These are phyloP conservation scores for Clarias pachynema DNA, from an alignment of 2,797 vertebrate species.

Conservation along the genomic window DNA sequence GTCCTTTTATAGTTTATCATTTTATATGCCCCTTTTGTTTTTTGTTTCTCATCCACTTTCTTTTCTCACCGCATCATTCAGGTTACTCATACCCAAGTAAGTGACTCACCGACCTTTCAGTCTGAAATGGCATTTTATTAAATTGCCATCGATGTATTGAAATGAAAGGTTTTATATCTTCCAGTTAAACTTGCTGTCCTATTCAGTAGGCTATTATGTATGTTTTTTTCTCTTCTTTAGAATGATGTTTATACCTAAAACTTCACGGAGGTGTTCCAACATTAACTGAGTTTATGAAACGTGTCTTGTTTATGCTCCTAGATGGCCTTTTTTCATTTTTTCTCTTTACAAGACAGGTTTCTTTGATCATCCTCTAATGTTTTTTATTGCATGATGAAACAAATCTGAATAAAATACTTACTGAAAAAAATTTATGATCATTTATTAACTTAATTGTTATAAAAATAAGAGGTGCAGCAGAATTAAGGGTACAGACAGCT, in stretches of 20 bases:
- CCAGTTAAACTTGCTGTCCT: not conserved
- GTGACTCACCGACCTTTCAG: slow-evolving; percentile 66
- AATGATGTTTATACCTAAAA: not conserved
- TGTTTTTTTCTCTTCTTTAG: not conserved
- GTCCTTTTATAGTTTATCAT: slow-evolving; percentile 29
- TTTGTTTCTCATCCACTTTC: slow-evolving; percentile 22
- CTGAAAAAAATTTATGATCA: not conserved
- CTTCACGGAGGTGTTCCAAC: not conserved
- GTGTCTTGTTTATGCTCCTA: slow-evolving; percentile 64
- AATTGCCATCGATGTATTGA: not conserved
- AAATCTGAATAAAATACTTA: not conserved
- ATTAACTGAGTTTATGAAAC: slow-evolving; percentile 35
- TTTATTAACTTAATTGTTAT: not conserved
- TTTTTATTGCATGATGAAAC: slow-evolving; percentile 37
- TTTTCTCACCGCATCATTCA: slow-evolving; percentile 70
- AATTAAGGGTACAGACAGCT: not conserved
- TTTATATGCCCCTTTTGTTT: slow-evolving; percentile 42
- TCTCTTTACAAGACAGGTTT: slow-evolving; percentile 73
- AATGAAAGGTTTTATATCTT: slow-evolving; percentile 1
- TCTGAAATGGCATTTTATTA: slow-evolving; percentile 9
- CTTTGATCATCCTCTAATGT: slow-evolving; percentile 60
- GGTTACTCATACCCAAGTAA: slow-evolving; percentile 78
- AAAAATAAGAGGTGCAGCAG: not conserved
- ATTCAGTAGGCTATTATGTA: not conserved
- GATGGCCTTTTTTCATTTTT: slow-evolving; percentile 71